Evolutionary conservation across 2,797 vertebrate genomes (phyloP).

Genomic region (Serranus cabrilla): DNA sequence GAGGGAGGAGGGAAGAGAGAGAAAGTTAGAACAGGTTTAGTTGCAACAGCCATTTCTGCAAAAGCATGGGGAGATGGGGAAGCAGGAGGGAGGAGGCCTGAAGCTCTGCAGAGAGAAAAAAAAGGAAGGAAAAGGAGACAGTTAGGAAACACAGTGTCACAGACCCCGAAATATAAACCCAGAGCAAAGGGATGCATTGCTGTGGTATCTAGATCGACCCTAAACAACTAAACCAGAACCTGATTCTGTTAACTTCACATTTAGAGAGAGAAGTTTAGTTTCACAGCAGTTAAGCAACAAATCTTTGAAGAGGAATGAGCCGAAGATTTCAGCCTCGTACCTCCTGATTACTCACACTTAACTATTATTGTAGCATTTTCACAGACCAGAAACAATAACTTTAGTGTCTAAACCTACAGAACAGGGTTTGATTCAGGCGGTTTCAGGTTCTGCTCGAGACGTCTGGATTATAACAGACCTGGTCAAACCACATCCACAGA

Average conservation of each 20-base stretch:
- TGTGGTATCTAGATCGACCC: background rate
- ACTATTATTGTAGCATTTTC: background rate
- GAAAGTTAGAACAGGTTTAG: conserved; percentile 61
- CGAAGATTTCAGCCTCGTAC: too few species aligned
- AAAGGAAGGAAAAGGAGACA: conserved; percentile 45
- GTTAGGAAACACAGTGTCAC: conserved; percentile 55
- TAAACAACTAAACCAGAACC: background rate
- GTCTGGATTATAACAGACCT: conserved; percentile 27
- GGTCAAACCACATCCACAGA: conserved; percentile 21
- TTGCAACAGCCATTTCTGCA: conserved; percentile 46
- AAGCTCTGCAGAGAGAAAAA: conserved; percentile 67
- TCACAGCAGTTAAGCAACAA: background rate
- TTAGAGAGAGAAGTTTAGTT: background rate
- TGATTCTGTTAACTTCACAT: background rate
- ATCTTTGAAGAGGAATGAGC: too few species aligned
- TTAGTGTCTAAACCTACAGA: background rate
- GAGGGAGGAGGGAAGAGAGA: conserved; percentile 42
- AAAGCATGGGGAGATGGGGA: conserved; percentile 34
- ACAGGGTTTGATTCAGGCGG: background rate
- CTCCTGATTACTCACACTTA: too few species aligned
- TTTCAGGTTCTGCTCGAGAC: conserved; percentile 3
- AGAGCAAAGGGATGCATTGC: background rate
- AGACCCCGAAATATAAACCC: conserved; percentile 18
- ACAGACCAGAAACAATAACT: background rate
- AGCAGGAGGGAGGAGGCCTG: conserved; percentile 40